Evolutionary conservation across 2,888 invertebrate species (phyloP).

Genomic region (Sinopyrophorus schimmeli): DNA sequence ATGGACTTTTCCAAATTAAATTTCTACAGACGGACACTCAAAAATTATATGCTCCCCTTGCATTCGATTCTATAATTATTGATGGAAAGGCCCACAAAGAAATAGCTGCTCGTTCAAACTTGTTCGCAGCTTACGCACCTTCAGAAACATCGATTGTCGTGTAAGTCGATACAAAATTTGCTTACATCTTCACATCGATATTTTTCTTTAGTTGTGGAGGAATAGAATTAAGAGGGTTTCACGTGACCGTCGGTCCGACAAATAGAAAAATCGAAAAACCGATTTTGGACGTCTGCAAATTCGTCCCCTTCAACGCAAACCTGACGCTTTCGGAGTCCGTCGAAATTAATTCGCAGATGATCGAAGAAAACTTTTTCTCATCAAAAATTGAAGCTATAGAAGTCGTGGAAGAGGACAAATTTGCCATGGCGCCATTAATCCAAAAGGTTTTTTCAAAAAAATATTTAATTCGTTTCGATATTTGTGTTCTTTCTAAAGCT

Average conservation of each 20-base stretch:
- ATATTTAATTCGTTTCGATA: slow-evolving; percentile 70
- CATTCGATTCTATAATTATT: too few relatives aligned
- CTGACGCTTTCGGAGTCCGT: slow-evolving; percentile 52
- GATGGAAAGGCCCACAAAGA: too few relatives aligned
- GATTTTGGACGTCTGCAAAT: slow-evolving; percentile 74
- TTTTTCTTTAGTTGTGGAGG: slow-evolving; percentile 78
- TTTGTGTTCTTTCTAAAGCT: slow-evolving; percentile 61
- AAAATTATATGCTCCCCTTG: too few relatives aligned
- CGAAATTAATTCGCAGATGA: slow-evolving; percentile 68
- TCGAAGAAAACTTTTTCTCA: slow-evolving; percentile 70
- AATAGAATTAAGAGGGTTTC: slow-evolving; percentile 75
- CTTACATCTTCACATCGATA: too few relatives aligned
- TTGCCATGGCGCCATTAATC: slow-evolving; percentile 61
- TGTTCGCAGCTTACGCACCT: too few relatives aligned
- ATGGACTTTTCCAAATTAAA: too few relatives aligned
- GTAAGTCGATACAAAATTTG: too few relatives aligned
- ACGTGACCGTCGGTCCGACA: slow-evolving; percentile 74
- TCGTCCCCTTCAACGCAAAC: slow-evolving; percentile 63
- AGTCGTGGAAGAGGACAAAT: slow-evolving; percentile 47
- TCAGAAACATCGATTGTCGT: too few relatives aligned
- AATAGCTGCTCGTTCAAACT: too few relatives aligned
- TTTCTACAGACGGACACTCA: too few relatives aligned
- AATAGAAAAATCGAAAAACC: slow-evolving; percentile 72
- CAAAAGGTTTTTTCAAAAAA: slow-evolving; percentile 66
- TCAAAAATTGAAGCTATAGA: slow-evolving; percentile 66